phyloP scores from a whole-genome alignment of 2,888 invertebrate genomes.

The Amphimallon solstitiale region DNA sequence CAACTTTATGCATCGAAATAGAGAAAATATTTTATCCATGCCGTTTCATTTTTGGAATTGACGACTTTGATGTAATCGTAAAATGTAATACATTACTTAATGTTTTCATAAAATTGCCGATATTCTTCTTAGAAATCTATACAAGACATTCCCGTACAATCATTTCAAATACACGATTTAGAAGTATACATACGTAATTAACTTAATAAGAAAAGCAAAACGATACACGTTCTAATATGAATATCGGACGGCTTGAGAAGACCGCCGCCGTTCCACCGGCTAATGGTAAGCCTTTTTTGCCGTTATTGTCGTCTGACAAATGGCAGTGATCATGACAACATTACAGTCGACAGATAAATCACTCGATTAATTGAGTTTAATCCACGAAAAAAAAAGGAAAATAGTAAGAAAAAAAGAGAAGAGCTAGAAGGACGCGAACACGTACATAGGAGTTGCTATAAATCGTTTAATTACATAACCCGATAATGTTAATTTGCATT shows the following conservation, averaged over 20 bases:
- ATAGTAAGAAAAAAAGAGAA: too few species aligned
- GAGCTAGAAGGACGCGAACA: slow-evolving; percentile 21
- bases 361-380: slow-evolving; percentile 33
- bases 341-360: slow-evolving; percentile 31
- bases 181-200: too few species aligned
- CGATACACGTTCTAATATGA: not conserved
- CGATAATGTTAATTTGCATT: slow-evolving; percentile 37
- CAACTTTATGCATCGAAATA: too few species aligned
- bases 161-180: too few species aligned
- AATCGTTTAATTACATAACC: slow-evolving; percentile 39
- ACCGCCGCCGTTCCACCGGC: slow-evolving; percentile 1
- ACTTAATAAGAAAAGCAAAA: too few species aligned
- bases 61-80: too few species aligned
- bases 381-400: slow-evolving; percentile 6
- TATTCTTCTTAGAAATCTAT: too few species aligned
- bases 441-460: slow-evolving; percentile 31
- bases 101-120: too few species aligned
- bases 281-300: slow-evolving; percentile 20
- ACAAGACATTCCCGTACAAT: too few species aligned
- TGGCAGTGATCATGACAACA: slow-evolving; percentile 25
- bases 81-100: too few species aligned
- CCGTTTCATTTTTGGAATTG: too few species aligned
- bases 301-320: slow-evolving; percentile 31
- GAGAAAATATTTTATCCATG: too few species aligned
- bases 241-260: not conserved